These are phyloP conservation scores for Oryzias celebensis DNA, from an alignment of 2,113 vertebrate species.

Conservation along the genomic window DNA sequence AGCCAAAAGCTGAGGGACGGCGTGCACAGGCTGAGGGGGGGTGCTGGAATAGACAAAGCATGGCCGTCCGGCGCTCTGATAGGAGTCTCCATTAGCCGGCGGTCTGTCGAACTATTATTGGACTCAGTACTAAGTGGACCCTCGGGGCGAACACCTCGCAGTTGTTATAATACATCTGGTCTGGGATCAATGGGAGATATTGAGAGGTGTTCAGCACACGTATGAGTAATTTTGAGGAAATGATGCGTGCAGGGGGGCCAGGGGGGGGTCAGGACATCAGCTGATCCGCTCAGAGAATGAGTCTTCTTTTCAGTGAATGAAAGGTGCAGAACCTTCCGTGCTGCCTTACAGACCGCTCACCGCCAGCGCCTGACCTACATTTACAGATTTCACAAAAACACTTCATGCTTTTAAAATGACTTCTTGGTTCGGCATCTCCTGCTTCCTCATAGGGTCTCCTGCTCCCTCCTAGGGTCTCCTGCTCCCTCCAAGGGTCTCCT, in stretches of 20 bases:
- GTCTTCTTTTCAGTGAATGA: no score
- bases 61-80: constrained; percentile 46
- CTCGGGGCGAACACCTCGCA: constrained; percentile 41
- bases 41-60: constrained; percentile 34
- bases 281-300: no score
- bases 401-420: no score
- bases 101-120: constrained; percentile 64
- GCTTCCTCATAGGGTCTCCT: no score
- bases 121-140: constrained; percentile 61
- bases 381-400: no score
- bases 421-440: no score
- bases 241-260: constrained; percentile 22
- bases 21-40: constrained; percentile 10
- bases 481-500: no score
- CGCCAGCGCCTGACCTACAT: no score
- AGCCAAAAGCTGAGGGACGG: constrained; percentile 40
- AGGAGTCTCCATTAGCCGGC: constrained; percentile 55
- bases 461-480: no score
- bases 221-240: constrained; percentile 34
- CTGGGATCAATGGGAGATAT: constrained; percentile 60
- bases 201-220: constrained; percentile 44
- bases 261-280: constrained; percentile 13
- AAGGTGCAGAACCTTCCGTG: no score
- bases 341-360: no score
- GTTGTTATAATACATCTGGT: constrained; percentile 53